Conservation (phyloP, 2,797 vertebrate species). For the Dallia pectoralis region DNA sequence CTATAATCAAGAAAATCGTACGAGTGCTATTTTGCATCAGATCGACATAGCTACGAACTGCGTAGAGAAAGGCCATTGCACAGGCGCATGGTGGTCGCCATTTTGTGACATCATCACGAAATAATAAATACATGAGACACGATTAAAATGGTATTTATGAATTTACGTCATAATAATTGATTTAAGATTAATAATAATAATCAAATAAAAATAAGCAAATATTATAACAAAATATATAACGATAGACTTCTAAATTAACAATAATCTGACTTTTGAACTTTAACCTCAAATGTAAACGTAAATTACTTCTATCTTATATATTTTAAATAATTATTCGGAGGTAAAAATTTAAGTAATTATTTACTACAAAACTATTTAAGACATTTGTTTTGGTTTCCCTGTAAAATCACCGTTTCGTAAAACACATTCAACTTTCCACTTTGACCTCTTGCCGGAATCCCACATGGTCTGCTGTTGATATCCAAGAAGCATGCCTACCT, state of each 20-base stretch:
- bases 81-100: constrained; percentile 30
- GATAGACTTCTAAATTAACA: background rate
- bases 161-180: background rate
- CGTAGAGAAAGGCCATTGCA: constrained; percentile 44
- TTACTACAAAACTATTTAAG: background rate
- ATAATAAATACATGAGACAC: background rate
- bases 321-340: background rate
- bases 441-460: constrained; percentile 19
- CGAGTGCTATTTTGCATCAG: constrained; percentile 48
- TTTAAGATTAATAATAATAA: background rate
- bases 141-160: background rate
- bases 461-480: constrained; percentile 46
- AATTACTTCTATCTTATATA: background rate
- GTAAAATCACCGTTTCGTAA: background rate
- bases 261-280: constrained; percentile 27
- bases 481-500: constrained; percentile 36
- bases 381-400: background rate
- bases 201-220: too few species aligned
- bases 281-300: constrained; percentile 17
- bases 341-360: background rate
- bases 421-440: constrained; percentile 28
- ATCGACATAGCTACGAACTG: constrained; percentile 46
- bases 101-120: constrained; percentile 37
- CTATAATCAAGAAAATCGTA: background rate
- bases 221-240: background rate